phyloP scores from a whole-genome alignment of 2,888 invertebrate genomes.

The Eupithecia abbreviata region DNA sequence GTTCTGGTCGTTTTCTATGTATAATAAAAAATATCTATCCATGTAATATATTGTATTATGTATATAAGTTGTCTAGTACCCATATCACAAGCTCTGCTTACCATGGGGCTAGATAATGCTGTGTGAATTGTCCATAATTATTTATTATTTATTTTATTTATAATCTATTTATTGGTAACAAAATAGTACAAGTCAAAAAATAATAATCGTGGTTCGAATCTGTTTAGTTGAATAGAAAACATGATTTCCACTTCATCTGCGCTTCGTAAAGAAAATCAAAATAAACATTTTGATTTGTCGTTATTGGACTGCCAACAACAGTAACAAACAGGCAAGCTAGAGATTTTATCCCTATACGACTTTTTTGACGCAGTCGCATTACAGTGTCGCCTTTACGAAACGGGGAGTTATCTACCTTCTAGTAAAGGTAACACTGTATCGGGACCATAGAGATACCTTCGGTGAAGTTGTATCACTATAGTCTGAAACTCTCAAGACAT shows the following conservation, averaged over 20 bases:
- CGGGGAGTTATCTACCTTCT: not conserved
- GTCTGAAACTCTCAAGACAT: too few relatives aligned
- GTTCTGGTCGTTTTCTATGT: too few relatives aligned
- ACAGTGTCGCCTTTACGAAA: not conserved
- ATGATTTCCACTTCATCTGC: constrained; percentile 3
- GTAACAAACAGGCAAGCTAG: not conserved
- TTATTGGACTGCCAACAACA: constrained; percentile 12
- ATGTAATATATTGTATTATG: too few relatives aligned
- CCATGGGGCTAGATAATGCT: too few relatives aligned
- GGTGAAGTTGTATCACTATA: not conserved
- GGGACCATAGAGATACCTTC: not conserved
- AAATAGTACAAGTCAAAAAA: too few relatives aligned
- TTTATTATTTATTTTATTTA: too few relatives aligned
- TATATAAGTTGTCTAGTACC: too few relatives aligned
- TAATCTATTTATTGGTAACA: too few relatives aligned
- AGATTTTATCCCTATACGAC: not conserved
- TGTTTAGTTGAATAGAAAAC: not conserved
- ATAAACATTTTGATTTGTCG: constrained; percentile 1
- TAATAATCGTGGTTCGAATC: not conserved
- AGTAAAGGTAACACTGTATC: not conserved
- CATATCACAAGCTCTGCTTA: too few relatives aligned
- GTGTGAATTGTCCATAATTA: too few relatives aligned
- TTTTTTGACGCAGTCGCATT: not conserved
- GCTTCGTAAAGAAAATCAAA: not conserved
- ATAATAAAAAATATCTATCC: too few relatives aligned